Conservation (phyloP, 92 coral and sea anemone species). For the Parazoanthus swiftii region DNA sequence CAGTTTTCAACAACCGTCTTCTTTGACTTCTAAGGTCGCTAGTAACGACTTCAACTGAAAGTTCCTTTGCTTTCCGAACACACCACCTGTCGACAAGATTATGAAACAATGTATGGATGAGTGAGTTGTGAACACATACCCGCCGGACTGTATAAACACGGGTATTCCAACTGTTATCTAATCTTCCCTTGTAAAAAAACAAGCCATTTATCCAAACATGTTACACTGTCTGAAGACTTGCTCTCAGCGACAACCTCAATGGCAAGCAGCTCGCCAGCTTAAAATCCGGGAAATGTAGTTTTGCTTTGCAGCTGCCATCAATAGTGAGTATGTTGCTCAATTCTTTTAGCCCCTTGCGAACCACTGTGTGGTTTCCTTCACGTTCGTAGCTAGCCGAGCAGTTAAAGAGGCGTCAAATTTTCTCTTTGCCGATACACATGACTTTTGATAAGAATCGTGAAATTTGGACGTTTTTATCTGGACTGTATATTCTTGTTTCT, state of each 20-base stretch:
- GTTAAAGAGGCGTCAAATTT: background rate
- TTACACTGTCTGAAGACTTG: background rate
- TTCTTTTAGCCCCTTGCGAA: too few relatives aligned
- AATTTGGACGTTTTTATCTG: too few relatives aligned
- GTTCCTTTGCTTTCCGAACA: too few relatives aligned
- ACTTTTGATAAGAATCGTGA: background rate
- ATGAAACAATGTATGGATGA: slow-evolving; percentile 23
- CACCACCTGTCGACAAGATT: background rate
- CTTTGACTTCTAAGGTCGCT: too few relatives aligned
- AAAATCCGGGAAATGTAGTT: background rate
- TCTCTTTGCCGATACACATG: background rate
- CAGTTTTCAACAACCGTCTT: too few relatives aligned
- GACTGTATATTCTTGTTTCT: background rate
- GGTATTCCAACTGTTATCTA: background rate
- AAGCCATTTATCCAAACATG: background rate
- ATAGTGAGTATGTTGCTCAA: background rate
- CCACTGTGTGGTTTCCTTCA: background rate
- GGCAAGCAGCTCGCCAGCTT: background rate
- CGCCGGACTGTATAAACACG: slow-evolving; percentile 7
- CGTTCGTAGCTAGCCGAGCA: background rate
- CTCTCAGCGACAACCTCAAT: background rate
- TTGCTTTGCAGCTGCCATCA: background rate
- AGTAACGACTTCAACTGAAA: too few relatives aligned
- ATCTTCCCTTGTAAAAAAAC: background rate
- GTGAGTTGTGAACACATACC: slow-evolving; percentile 19